Evolutionary conservation across 2,797 vertebrate species (phyloP), one percentile per base, ranked within the genome.

Genomic region (Tapirus indicus): DNA sequence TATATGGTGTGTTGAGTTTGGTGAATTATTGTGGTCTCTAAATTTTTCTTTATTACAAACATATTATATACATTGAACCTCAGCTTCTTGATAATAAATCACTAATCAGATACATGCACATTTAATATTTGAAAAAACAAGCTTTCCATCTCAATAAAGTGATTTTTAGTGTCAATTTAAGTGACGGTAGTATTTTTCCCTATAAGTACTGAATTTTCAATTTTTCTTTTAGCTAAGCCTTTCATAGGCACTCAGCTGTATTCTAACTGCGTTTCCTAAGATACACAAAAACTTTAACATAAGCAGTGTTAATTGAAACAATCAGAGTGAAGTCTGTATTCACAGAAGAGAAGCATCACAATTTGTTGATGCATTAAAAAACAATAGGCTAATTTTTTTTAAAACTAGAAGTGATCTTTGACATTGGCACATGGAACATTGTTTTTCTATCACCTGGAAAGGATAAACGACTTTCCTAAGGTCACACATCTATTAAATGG

Each of bases 31-130:
- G 64, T 89, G 56, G 62, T 82, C 82, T 96, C 89, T 96, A 75
- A 94, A 98, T n/a, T 85, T 62, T 77, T 86, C 14, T 96, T 94
- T 94, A 83, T 96, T 97, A 80, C 96, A 44, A 86, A 56, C 64
- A 91, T 79, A 80, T 85, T 84, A 94, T 95, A 94, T 21, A 68
- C n/a, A 74, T 41, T 90, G 77, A 97, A 60, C 38, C 52, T 97
- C 83, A 94, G 72, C 71, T 92, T 96, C 84, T 90, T 97, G 74
- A 86, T 86, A 85, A 58, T 79, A 60, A 90, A 80, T 88, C 17
- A 52, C n/a, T 92, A 11, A 82, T 56, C 49, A 83, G 60, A 92
- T 2, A 41, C 88, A 93, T 95, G 25, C 35, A 92, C 68, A 88
- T 95, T 98, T 98, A 77, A 84, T 80, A 38, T 87, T 72, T 95